Conservation (phyloP, 2,797 vertebrate species). For the Arrhamphus sclerolepis region DNA sequence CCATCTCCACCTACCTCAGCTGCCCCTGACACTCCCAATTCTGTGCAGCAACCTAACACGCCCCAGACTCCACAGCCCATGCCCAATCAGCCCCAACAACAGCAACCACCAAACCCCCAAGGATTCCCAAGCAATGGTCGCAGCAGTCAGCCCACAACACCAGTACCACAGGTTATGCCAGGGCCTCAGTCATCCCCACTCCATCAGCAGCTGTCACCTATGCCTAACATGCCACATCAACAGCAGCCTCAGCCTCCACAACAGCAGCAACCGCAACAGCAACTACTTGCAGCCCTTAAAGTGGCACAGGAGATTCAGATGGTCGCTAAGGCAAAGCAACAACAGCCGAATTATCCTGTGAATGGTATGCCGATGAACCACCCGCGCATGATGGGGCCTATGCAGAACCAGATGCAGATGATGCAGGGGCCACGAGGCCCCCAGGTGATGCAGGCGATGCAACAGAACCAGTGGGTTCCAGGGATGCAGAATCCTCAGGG, state of each 20-base stretch:
- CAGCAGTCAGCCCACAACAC: conserved; percentile 88
- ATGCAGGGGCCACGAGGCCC: conserved; percentile 87
- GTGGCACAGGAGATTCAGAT: conserved; percentile 93
- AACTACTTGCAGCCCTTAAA: conserved; percentile 85
- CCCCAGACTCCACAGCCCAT: conserved; percentile 92
- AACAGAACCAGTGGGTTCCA: conserved; percentile 88
- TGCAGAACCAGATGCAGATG: conserved; percentile 88
- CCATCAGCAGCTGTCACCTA: conserved; percentile 86
- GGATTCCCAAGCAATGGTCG: conserved; percentile 87
- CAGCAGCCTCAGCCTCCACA: conserved; percentile 77
- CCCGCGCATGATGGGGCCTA: conserved; percentile 85
- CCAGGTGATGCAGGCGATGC: conserved; percentile 87
- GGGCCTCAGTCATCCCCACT: conserved; percentile 84
- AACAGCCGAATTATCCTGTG: conserved; percentile 86
- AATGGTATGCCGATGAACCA: conserved; percentile 90
- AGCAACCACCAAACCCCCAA: conserved; percentile 83
- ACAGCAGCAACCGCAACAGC: conserved; percentile 42
- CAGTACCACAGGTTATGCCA: conserved; percentile 89
- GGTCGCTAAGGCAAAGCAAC: conserved; percentile 86
- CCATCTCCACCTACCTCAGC: conserved; percentile 96
- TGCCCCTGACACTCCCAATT: conserved; percentile 90
- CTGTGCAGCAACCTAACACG: conserved; percentile 89
- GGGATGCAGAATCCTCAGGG: conserved; percentile 83
- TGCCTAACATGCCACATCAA: conserved; percentile 83
- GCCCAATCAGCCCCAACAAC: conserved; percentile 81